phyloP scores from a whole-genome alignment of 2,888 invertebrate species.

The Saturnia japonica region DNA sequence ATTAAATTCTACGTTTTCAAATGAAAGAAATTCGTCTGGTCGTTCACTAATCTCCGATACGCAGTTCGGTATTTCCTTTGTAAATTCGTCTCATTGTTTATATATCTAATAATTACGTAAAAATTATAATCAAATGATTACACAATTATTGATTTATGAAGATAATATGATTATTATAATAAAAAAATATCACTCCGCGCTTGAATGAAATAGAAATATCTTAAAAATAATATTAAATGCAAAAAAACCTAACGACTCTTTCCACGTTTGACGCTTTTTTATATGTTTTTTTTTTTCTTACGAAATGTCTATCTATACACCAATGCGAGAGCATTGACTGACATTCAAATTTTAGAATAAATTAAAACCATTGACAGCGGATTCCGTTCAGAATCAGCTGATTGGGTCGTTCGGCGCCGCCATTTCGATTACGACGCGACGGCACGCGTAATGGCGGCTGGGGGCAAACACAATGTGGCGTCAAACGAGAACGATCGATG shows the following conservation, averaged over 20 bases:
- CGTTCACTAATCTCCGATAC: background rate
- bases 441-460: conserved; percentile 54
- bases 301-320: conserved; percentile 61
- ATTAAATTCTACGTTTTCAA: background rate
- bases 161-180: background rate
- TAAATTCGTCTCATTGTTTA: background rate
- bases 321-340: conserved; percentile 67
- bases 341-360: conserved; percentile 63
- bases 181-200: background rate
- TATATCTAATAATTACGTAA: background rate
- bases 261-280: conserved; percentile 45
- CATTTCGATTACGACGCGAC: conserved; percentile 38
- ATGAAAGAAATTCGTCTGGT: background rate
- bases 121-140: background rate
- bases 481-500: conserved; percentile 45
- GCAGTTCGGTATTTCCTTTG: background rate
- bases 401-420: conserved; percentile 73
- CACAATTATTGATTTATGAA: background rate
- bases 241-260: conserved; percentile 47
- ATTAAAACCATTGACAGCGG: conserved; percentile 61
- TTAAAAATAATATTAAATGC: conserved; percentile 59
- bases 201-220: conserved; percentile 38
- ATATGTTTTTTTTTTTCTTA: conserved; percentile 48
- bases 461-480: conserved; percentile 51
- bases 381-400: conserved; percentile 66